Conservation (phyloP, 1,140 invertebrate species). For the Hycleus cichorii region DNA sequence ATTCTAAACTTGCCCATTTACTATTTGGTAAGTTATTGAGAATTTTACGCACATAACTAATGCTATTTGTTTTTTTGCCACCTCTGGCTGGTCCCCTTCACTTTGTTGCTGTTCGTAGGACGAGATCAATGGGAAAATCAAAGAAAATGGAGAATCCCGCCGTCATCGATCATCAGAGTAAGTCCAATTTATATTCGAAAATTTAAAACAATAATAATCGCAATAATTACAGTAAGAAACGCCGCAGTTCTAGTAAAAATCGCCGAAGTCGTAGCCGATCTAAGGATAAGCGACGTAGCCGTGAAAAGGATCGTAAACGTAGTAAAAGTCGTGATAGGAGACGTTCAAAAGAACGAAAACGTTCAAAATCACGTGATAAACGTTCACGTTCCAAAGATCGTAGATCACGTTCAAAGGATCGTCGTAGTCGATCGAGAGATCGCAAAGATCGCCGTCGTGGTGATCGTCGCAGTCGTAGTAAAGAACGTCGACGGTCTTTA, state of each 20-base stretch:
- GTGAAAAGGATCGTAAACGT: conserved; percentile 40
- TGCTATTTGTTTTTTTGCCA: conserved; percentile 38
- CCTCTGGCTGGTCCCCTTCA: conserved; percentile 43
- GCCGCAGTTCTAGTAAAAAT: conserved; percentile 7
- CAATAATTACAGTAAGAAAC: conserved; percentile 10
- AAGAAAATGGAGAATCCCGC: conserved; percentile 49
- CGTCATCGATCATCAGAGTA: conserved; percentile 48
- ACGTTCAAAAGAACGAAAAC: conserved; percentile 31
- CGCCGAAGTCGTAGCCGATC: conserved; percentile 11
- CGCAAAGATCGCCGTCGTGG: conserved; percentile 8
- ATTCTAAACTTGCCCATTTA: conserved; percentile 8
- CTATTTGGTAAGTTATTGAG: conserved; percentile 5
- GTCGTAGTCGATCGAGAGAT: conserved; percentile 37
- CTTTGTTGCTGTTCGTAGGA: conserved; percentile 59
- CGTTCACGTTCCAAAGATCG: conserved; percentile 44
- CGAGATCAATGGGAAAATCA: conserved; percentile 50
- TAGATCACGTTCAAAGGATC: conserved; percentile 40
- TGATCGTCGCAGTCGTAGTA: conserved; percentile 31
- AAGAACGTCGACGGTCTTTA: conserved; percentile 37
- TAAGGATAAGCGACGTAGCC: conserved; percentile 15
- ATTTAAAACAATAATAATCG: no score
- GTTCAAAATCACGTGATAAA: conserved; percentile 41
- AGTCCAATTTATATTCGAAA: conserved; percentile 37
- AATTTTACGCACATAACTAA: conserved; percentile 33
- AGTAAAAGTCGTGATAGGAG: conserved; percentile 37